Percentiles rank a stretch among this genome's conserved stretches.
Conservation (phyloP, 2,888 invertebrate genomes). For the Luffia ferchaultella region DNA sequence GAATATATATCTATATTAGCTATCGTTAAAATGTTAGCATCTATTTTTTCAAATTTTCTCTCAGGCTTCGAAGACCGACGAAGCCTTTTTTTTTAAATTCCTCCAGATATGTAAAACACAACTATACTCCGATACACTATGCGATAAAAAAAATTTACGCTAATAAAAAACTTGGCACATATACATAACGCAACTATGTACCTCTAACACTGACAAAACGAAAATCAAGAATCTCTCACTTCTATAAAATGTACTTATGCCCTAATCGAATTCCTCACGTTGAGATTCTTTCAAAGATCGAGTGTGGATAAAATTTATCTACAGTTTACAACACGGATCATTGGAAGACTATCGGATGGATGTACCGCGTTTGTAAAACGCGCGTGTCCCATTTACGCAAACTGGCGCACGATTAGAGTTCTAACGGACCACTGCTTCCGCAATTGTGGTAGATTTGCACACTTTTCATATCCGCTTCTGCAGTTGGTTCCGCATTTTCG, state of each 20-base stretch:
- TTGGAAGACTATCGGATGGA: background rate
- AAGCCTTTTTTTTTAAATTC: background rate
- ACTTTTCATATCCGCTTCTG: too few species aligned
- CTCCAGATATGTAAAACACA: background rate
- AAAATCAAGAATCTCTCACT: background rate
- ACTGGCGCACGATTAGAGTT: background rate
- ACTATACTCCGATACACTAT: background rate
- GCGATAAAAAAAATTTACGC: background rate
- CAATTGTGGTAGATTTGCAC: background rate
- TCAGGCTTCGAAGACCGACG: too few species aligned
- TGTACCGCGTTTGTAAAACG: background rate
- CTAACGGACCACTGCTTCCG: background rate
- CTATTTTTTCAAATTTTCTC: too few species aligned
- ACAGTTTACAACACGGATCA: too few species aligned
- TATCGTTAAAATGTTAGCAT: too few species aligned
- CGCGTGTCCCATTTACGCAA: background rate
- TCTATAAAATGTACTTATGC: background rate
- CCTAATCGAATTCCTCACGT: background rate
- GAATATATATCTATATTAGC: too few species aligned
- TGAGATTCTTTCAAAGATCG: background rate
- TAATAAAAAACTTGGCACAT: background rate
- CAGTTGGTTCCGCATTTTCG: too few species aligned
- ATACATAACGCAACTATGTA: background rate
- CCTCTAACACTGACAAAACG: background rate
- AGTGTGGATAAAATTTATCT: too few species aligned